Evolutionary conservation across 2,113 vertebrate genomes (phyloP).

Genomic region (Sander lucioperca): DNA sequence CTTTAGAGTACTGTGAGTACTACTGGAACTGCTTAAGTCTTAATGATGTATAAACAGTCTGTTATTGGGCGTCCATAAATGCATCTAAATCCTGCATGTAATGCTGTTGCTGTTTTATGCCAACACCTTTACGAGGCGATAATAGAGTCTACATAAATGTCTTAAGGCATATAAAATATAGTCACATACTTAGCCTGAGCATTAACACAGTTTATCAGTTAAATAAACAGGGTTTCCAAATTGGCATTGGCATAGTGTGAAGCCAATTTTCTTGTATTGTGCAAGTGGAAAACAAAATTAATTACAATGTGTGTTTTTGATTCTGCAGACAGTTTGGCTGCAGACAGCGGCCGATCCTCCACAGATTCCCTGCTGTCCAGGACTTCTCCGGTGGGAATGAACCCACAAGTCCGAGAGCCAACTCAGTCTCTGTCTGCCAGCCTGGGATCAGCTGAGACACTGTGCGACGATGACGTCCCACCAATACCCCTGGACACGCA

Average conservation of each 20-base stretch:
- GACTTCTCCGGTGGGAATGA: constrained; percentile 94
- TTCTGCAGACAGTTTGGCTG: constrained; percentile 86
- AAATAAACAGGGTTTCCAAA: constrained; percentile 17
- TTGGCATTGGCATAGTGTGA: neutral
- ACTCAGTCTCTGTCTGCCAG: constrained; percentile 85
- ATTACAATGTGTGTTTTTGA: constrained; percentile 43
- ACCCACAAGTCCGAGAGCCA: constrained; percentile 90
- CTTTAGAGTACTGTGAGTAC: neutral
- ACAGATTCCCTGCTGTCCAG: constrained; percentile 88
- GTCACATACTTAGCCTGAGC: neutral
- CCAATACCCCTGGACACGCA: constrained; percentile 84
- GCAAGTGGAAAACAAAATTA: constrained; percentile 29
- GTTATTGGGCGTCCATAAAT: neutral
- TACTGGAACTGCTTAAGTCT: neutral
- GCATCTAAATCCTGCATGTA: neutral
- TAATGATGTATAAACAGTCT: neutral
- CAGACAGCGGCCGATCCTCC: constrained; percentile 85
- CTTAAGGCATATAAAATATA: neutral
- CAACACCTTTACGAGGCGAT: neutral
- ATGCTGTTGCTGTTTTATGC: constrained; percentile 1
- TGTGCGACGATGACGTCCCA: constrained; percentile 81
- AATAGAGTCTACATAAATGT: neutral
- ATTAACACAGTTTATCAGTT: constrained; percentile 8
- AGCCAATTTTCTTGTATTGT: constrained; percentile 21
- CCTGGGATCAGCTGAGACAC: constrained; percentile 82